Conservation (phyloP, 1,140 invertebrate species). For the Microplitis mediator region DNA sequence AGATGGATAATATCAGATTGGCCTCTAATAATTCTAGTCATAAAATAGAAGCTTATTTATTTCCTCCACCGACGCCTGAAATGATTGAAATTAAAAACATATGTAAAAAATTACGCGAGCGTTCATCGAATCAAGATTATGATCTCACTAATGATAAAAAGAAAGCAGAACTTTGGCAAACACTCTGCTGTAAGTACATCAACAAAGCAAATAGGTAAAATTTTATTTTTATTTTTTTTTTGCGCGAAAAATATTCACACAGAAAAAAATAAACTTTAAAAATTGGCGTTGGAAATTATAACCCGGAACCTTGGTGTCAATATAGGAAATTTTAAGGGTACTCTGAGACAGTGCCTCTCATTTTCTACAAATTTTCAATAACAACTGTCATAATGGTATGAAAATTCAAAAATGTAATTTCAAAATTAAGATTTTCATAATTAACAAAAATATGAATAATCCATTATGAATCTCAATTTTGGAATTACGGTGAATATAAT, state of each 20-base stretch:
- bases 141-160: slow-evolving; percentile 26
- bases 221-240: not conserved
- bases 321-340: too few species aligned
- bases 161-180: slow-evolving; percentile 40
- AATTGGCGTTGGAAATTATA: too few species aligned
- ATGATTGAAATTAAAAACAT: slow-evolving; percentile 43
- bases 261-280: too few species aligned
- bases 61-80: slow-evolving; percentile 43
- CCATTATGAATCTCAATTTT: too few species aligned
- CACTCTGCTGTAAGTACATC: slow-evolving; percentile 39
- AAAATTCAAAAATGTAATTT: too few species aligned
- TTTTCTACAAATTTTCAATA: not conserved
- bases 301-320: too few species aligned
- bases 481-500: too few species aligned
- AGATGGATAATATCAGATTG: slow-evolving; percentile 36
- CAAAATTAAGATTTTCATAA: too few species aligned
- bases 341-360: too few species aligned
- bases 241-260: too few species aligned
- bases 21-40: slow-evolving; percentile 40
- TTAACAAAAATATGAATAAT: too few species aligned
- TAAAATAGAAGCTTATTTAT: slow-evolving; percentile 45
- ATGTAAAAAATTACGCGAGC: slow-evolving; percentile 34
- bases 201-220: not conserved
- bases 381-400: not conserved
- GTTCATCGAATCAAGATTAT: not conserved